Conservation (phyloP, 2,888 invertebrate genomes). For the Xylota segnis region DNA sequence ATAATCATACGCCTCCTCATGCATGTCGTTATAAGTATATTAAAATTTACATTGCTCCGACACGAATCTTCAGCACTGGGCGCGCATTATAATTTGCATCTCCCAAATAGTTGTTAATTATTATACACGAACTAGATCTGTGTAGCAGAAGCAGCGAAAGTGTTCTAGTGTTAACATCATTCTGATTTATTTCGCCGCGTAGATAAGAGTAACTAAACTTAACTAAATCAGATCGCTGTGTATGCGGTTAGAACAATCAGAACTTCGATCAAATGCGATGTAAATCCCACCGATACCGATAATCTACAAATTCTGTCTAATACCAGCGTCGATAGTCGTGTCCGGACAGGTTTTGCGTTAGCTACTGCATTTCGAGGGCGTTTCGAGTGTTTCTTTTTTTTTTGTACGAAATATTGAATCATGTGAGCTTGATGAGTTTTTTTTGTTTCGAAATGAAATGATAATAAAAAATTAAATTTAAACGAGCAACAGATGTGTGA, state of each 20-base stretch:
- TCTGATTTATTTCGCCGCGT: conserved; percentile 7
- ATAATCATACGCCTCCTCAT: not conserved
- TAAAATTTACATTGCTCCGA: not conserved
- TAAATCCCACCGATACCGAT: not conserved
- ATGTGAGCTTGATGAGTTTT: conserved; percentile 24
- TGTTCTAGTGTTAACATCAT: not conserved
- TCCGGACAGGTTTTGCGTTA: not conserved
- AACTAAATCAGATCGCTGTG: not conserved
- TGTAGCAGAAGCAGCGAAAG: not conserved
- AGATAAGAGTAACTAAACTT: conserved; percentile 15
- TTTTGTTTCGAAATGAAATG: not conserved
- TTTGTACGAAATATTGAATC: conserved; percentile 4
- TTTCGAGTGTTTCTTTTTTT: not conserved
- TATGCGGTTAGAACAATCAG: not conserved
- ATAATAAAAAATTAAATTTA: not conserved
- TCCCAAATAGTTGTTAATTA: conserved; percentile 43
- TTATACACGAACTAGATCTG: not conserved
- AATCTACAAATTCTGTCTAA: not conserved
- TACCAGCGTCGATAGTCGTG: not conserved
- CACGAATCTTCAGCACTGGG: not conserved
- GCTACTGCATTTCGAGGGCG: not conserved
- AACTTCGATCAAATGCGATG: not conserved
- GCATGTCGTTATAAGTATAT: conserved; percentile 13
- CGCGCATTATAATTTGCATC: conserved; percentile 27
- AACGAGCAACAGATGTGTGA: not conserved